A percentile compares a stretch with the other conserved stretches of the same genome.
Evolutionary conservation across 1,140 invertebrate genomes (phyloP).

Genomic region (Spodoptera litura): DNA sequence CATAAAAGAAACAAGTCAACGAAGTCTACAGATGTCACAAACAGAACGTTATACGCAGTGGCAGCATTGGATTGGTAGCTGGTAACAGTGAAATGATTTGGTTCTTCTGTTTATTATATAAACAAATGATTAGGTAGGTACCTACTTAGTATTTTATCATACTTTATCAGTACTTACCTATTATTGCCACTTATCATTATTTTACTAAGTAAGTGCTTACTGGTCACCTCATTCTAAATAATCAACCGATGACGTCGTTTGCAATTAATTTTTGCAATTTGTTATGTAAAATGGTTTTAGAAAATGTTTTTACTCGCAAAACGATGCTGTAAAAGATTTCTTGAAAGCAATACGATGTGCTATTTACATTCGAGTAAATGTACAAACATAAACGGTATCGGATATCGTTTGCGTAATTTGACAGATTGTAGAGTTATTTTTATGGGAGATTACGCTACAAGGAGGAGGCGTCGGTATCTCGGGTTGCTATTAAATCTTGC

Average conservation of each 20-base stretch:
- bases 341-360: slow-evolving; percentile 1
- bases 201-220: not conserved
- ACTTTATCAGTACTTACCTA: no score
- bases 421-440: not conserved
- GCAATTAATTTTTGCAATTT: not conserved
- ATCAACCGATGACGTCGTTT: not conserved
- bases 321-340: not conserved
- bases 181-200: no score
- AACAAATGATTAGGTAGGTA: not conserved
- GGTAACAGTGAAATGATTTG: slow-evolving; percentile 3
- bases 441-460: no score
- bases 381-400: slow-evolving; percentile 18
- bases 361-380: slow-evolving; percentile 2
- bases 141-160: no score
- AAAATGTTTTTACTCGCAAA: not conserved
- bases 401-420: slow-evolving; percentile 8
- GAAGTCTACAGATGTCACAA: slow-evolving; percentile 16
- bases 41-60: not conserved
- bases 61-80: not conserved
- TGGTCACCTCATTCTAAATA: not conserved
- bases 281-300: no score
- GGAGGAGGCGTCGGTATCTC: not conserved
- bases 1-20: slow-evolving; percentile 38
- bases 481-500: slow-evolving; percentile 26
- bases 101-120: not conserved